These are phyloP conservation scores for Drymonia ruficornis DNA, from an alignment of 2,888 invertebrate genomes.

Conservation along the genomic window DNA sequence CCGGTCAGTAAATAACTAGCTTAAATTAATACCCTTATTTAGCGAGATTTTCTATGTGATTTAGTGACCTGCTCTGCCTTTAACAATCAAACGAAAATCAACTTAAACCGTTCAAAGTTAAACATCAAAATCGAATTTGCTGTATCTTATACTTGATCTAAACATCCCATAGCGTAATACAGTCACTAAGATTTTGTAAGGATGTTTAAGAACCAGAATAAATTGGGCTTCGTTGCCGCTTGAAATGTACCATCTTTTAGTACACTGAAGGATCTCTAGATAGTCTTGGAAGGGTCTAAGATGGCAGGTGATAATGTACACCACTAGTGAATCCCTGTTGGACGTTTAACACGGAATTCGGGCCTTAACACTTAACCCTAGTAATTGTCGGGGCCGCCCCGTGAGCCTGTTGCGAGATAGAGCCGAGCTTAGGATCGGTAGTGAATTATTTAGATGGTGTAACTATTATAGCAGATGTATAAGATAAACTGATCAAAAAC, in stretches of 20 bases:
- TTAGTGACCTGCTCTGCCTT: slow-evolving; percentile 13
- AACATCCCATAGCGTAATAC: slow-evolving; percentile 48
- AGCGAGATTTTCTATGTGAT: slow-evolving; percentile 17
- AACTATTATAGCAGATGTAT: slow-evolving; percentile 6
- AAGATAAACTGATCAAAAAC: too few species aligned
- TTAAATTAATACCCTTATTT: slow-evolving; percentile 20
- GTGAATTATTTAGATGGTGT: slow-evolving; percentile 45
- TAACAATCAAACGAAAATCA: slow-evolving; percentile 16
- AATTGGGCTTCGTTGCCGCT: slow-evolving; percentile 13
- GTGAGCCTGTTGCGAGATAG: slow-evolving; percentile 51
- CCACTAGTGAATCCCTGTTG: slow-evolving; percentile 62
- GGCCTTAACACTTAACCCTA: slow-evolving; percentile 72
- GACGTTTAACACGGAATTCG: slow-evolving; percentile 75
- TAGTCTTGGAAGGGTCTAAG: slow-evolving; percentile 53
- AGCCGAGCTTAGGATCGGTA: slow-evolving; percentile 36
- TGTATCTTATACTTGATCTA: slow-evolving; percentile 38
- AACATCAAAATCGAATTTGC: slow-evolving; percentile 24
- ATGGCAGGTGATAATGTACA: slow-evolving; percentile 71
- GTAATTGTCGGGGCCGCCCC: slow-evolving; percentile 77
- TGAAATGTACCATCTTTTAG: slow-evolving; percentile 2
- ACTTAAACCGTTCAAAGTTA: slow-evolving; percentile 11
- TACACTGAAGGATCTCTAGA: slow-evolving; percentile 30
- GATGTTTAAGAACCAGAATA: slow-evolving; percentile 21
- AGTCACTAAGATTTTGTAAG: slow-evolving; percentile 56
- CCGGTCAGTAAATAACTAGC: slow-evolving; percentile 13